Evolutionary conservation across 1,140 invertebrate species (phyloP), one percentile per base, ranked within the genome.

Genomic region (Hylaeus anthracinus): DNA sequence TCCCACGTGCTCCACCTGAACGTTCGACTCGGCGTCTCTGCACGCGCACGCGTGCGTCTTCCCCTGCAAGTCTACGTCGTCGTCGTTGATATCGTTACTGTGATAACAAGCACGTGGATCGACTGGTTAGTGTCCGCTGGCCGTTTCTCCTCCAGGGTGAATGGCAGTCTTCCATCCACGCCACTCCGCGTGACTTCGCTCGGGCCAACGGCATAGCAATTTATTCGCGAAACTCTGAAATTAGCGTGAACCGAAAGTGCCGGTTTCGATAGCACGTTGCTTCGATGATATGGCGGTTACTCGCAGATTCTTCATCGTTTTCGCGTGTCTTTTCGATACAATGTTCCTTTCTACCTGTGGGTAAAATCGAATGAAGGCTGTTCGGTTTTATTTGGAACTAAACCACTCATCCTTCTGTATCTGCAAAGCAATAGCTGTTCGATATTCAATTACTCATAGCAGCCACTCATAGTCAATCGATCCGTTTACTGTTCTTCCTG

Each of bases 1-100:
- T 90, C 89, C 88, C 91, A 90, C 90, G 90, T 91, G 90, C 88
- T 69, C 85, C 79, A 26, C 26, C 26, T 39, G 55, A 10, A 45
- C 70, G 66, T 10, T 37, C 55, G 55, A 51, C 55, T 66, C 58
- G 55, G 66, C 58, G 55, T 74, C 56, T 64, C 56, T 66, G 70
- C 43, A 70, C 60, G 48, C 39, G 75, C 55, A 41, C 71, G 75
- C 71, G 72, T 51, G 55, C 82, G 79, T 75, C 64, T 74, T 45
- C 45, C 71, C 60, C 12, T 26, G 6, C 66, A 41, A 64, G 55
- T 26, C 15, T 14, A 53, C 2, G 76, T 6, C 63, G 14, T 43
- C 61, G 67, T 39, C 67, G 55, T 71, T 12, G 71, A 66, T 74
- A 53, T 69, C 15, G 69, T 84, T 41, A 56, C 56, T 45, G 37